Percentiles rank a stretch among this genome's conserved stretches.
Conservation (phyloP, 2,888 invertebrate species). For the Cerceris ruficornis region DNA sequence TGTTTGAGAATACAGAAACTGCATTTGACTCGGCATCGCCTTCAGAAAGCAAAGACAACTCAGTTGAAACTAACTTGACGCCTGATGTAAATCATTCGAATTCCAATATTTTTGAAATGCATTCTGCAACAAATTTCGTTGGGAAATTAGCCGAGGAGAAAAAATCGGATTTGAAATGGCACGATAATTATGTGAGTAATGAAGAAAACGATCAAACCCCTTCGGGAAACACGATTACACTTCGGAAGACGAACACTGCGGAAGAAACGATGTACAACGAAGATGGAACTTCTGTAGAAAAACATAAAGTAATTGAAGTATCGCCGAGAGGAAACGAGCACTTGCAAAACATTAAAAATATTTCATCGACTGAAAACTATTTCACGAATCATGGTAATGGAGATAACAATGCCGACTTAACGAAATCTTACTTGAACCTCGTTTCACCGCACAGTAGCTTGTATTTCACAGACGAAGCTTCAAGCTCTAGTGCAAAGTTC, state of each 20-base stretch:
- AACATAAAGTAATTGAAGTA: neutral
- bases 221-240: constrained; percentile 24
- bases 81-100: constrained; percentile 33
- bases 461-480: constrained; percentile 62
- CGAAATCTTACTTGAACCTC: constrained; percentile 48
- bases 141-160: constrained; percentile 23
- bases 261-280: neutral
- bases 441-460: constrained; percentile 59
- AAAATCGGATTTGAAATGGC: constrained; percentile 30
- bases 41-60: constrained; percentile 30
- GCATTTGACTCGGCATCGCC: constrained; percentile 22
- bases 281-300: neutral
- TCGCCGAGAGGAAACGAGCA: neutral
- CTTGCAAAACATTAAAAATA: neutral
- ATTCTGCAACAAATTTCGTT: constrained; percentile 12
- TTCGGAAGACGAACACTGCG: constrained; percentile 7
- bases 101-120: constrained; percentile 20
- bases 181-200: neutral
- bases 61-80: constrained; percentile 22
- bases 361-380: neutral
- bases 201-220: neutral
- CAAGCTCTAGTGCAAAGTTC: constrained; percentile 41
- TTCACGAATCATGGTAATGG: neutral
- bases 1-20: neutral
- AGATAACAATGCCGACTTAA: constrained; percentile 1